These are phyloP conservation scores for Urophycis tenuis DNA, from an alignment of 2,797 vertebrate species.

Conservation along the genomic window DNA sequence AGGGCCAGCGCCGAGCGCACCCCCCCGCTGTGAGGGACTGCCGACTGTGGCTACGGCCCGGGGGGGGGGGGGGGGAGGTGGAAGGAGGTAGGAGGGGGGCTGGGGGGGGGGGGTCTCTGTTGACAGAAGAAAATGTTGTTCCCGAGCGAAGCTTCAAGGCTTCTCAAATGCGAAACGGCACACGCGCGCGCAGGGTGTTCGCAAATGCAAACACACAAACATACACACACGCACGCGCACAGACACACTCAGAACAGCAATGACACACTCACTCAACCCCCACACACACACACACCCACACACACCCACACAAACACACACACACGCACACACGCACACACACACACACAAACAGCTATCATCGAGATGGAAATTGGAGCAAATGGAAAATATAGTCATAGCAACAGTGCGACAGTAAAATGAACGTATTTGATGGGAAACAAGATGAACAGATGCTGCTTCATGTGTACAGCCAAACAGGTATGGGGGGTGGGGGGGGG, in stretches of 20 bases:
- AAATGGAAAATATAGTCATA: constrained; percentile 17
- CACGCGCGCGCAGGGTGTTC: background rate
- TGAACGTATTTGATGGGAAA: background rate
- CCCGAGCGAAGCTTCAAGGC: constrained; percentile 22
- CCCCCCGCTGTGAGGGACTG: constrained; percentile 50
- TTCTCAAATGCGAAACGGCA: background rate
- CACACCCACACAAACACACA: constrained; percentile 11
- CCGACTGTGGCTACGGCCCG: constrained; percentile 31
- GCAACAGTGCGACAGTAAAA: constrained; percentile 11
- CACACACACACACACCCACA: background rate
- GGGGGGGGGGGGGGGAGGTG: constrained; percentile 37
- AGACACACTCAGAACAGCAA: background rate
- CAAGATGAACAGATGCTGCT: background rate
- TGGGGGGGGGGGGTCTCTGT: too few species aligned
- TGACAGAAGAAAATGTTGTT: constrained; percentile 15
- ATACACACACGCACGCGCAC: background rate
- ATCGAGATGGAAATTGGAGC: background rate
- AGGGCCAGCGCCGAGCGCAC: constrained; percentile 34
- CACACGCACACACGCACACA: background rate
- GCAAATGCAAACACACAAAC: constrained; percentile 7
- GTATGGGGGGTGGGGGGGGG: constrained; percentile 8
- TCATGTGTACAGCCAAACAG: too few species aligned
- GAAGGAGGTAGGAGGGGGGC: constrained; percentile 31
- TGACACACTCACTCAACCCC: too few species aligned
- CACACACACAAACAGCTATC: background rate